Conservation (phyloP, 2,797 vertebrate genomes). For the Siniperca obscura region DNA sequence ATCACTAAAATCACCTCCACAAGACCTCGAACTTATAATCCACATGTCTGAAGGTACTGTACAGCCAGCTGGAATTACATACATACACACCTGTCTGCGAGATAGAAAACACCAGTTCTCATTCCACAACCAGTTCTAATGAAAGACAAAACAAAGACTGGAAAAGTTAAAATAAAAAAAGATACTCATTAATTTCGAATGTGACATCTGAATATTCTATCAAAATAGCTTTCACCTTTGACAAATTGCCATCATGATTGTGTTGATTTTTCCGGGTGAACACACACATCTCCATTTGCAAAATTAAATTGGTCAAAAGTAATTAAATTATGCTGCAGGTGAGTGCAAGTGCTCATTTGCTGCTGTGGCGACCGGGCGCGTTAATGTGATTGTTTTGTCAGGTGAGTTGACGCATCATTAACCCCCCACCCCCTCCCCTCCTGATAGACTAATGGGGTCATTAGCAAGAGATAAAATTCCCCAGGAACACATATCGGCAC, state of each 20-base stretch:
- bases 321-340: slow-evolving; percentile 79
- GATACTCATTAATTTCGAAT: slow-evolving; percentile 16
- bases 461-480: slow-evolving; percentile 58
- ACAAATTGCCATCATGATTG: slow-evolving; percentile 66
- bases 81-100: background rate
- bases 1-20: background rate
- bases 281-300: slow-evolving; percentile 65
- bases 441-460: slow-evolving; percentile 70
- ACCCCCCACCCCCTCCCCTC: slow-evolving; percentile 18
- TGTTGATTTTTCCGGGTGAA: slow-evolving; percentile 66
- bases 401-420: slow-evolving; percentile 78
- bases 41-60: slow-evolving; percentile 6
- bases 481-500: slow-evolving; percentile 22
- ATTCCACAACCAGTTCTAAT: background rate
- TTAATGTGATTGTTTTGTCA: slow-evolving; percentile 82
- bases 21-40: background rate
- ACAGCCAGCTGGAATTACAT: no score
- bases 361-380: slow-evolving; percentile 67
- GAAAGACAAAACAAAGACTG: background rate
- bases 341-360: slow-evolving; percentile 67
- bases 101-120: background rate
- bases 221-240: slow-evolving; percentile 57
- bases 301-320: slow-evolving; percentile 80
- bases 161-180: slow-evolving; percentile 10
- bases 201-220: slow-evolving; percentile 53